Percentiles rank a stretch among this genome's conserved stretches.
Evolutionary conservation across 2,888 invertebrate species (phyloP).

Genomic region (Dexiosoma caninum): DNA sequence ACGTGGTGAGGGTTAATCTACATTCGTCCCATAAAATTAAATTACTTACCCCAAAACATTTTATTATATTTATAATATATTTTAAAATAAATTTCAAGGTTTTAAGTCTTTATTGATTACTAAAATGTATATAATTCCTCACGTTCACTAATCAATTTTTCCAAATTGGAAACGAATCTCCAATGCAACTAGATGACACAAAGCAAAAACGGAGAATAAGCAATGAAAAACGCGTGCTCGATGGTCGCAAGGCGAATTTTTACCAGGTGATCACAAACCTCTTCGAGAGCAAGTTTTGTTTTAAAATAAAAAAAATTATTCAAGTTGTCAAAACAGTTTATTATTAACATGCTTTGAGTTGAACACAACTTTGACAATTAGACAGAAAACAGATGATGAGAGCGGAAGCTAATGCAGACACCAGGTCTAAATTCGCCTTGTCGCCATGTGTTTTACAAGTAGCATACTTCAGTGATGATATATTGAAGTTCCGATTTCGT

Average conservation of each 20-base stretch:
- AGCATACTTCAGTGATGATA: too few species aligned
- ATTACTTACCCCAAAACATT: slow-evolving; percentile 76
- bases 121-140: slow-evolving; percentile 46
- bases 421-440: too few species aligned
- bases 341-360: too few species aligned
- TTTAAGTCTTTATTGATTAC: neutral
- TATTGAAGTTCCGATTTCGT: too few species aligned
- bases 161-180: neutral
- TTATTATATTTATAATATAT: slow-evolving; percentile 46
- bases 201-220: slow-evolving; percentile 7
- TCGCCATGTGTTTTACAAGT: too few species aligned
- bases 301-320: too few species aligned
- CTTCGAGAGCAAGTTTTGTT: too few species aligned
- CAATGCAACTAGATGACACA: slow-evolving; percentile 21
- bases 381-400: too few species aligned
- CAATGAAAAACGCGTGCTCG: slow-evolving; percentile 56
- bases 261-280: too few species aligned
- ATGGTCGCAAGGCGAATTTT: slow-evolving; percentile 25
- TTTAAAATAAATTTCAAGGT: neutral
- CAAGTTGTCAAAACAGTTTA: too few species aligned
- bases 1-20: slow-evolving; percentile 53
- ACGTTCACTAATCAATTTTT: slow-evolving; percentile 28
- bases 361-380: too few species aligned
- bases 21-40: neutral
- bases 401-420: too few species aligned